Conservation (phyloP, 2,888 invertebrate genomes). For the Epinotia ramella region DNA sequence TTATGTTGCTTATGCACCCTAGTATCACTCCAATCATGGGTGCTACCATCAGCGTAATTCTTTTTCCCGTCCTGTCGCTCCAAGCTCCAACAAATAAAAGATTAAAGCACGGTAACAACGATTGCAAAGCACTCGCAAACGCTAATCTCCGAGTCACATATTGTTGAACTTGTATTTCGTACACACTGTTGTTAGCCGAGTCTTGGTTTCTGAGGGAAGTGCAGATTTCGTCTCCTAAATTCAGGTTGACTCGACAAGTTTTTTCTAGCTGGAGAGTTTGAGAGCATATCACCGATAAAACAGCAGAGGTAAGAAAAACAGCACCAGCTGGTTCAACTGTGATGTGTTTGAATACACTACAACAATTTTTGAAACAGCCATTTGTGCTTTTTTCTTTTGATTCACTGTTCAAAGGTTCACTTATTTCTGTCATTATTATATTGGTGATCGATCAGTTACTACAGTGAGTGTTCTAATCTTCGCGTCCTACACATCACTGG, state of each 20-base stretch:
- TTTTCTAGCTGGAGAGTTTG: slow-evolving; percentile 92
- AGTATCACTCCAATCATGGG: slow-evolving; percentile 90
- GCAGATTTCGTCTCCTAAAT: slow-evolving; percentile 87
- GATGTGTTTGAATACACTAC: slow-evolving; percentile 47
- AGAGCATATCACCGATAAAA: slow-evolving; percentile 87
- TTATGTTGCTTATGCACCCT: slow-evolving; percentile 87
- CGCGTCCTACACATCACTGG: slow-evolving; percentile 11
- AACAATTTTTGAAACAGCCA: background rate
- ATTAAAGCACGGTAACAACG: slow-evolving; percentile 88
- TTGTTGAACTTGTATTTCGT: slow-evolving; percentile 85
- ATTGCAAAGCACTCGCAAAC: slow-evolving; percentile 91
- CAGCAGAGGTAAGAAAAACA: slow-evolving; percentile 52
- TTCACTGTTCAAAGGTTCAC: background rate
- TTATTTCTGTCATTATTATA: background rate
- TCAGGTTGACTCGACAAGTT: slow-evolving; percentile 90
- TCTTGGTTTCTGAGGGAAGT: slow-evolving; percentile 87
- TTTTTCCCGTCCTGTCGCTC: slow-evolving; percentile 85
- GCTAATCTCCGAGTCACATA: slow-evolving; percentile 89
- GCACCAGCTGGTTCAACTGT: slow-evolving; percentile 58
- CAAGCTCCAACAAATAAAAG: slow-evolving; percentile 91
- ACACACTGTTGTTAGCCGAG: slow-evolving; percentile 75
- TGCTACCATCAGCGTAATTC: slow-evolving; percentile 89
- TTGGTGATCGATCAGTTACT: background rate
- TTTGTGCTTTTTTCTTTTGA: background rate
- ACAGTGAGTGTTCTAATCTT: background rate